These are phyloP conservation scores for Chymomyza amoena DNA, from an alignment of 2,888 invertebrate species.

Conservation along the genomic window DNA sequence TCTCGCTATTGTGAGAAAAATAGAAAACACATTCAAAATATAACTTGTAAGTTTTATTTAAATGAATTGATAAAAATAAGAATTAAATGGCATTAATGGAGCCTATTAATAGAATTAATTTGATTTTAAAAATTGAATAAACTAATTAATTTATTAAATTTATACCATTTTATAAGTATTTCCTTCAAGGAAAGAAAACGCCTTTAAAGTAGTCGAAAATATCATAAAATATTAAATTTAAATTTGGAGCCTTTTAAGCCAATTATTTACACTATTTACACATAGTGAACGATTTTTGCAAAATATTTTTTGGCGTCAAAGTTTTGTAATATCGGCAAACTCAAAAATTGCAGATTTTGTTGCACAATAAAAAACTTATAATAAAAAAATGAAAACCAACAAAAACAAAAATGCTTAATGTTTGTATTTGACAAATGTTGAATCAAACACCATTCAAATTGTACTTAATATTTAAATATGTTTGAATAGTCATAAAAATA, in stretches of 20 bases:
- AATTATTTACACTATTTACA: slow-evolving; percentile 49
- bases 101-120: slow-evolving; percentile 15
- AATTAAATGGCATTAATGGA: slow-evolving; percentile 6
- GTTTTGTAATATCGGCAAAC: too few relatives aligned
- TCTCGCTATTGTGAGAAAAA: not conserved
- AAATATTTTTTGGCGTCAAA: slow-evolving; percentile 1
- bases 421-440: not conserved
- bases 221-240: slow-evolving; percentile 23
- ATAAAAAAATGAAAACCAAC: too few relatives aligned
- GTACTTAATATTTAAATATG: not conserved
- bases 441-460: slow-evolving; percentile 3
- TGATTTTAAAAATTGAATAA: slow-evolving; percentile 36
- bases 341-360: too few relatives aligned
- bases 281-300: slow-evolving; percentile 25
- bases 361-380: not conserved
- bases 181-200: slow-evolving; percentile 76
- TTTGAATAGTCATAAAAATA: not conserved
- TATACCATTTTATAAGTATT: slow-evolving; percentile 71
- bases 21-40: slow-evolving; percentile 70
- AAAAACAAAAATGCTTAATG: slow-evolving; percentile 17
- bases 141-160: slow-evolving; percentile 12
- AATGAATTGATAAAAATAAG: slow-evolving; percentile 50
- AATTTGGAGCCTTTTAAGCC: slow-evolving; percentile 52
- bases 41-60: slow-evolving; percentile 70
- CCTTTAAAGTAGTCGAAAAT: slow-evolving; percentile 68